Conservation (phyloP, 2,888 invertebrate species). For the Adelognathus sp. region DNA sequence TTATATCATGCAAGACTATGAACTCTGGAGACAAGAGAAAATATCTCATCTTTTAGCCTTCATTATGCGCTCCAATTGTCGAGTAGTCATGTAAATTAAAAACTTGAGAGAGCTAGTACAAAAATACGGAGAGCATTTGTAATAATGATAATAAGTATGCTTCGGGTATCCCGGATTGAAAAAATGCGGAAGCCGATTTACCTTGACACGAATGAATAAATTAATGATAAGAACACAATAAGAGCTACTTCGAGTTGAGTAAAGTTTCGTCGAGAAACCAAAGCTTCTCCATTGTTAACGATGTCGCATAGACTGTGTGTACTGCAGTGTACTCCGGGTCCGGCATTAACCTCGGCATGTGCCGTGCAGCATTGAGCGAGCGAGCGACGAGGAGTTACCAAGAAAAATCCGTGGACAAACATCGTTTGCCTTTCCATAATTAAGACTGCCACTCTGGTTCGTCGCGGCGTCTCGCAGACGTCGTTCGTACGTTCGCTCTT, state of each 20-base stretch:
- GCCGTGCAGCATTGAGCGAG: conserved; percentile 9
- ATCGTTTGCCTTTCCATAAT: conserved; percentile 68
- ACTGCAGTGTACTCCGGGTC: not conserved
- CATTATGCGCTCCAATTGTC: no score
- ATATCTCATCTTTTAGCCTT: no score
- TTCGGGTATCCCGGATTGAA: no score
- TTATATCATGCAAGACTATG: no score
- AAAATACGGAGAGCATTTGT: no score
- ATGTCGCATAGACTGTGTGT: not conserved
- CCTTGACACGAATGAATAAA: no score
- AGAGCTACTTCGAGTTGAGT: no score
- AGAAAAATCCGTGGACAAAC: conserved; percentile 61
- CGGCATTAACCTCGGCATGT: not conserved
- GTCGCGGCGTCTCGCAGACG: conserved; percentile 40
- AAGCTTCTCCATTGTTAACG: conserved; percentile 3
- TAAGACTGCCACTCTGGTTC: conserved; percentile 51
- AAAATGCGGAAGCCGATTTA: not conserved
- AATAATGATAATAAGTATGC: no score
- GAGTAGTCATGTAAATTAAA: no score
- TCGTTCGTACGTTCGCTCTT: conserved; percentile 57
- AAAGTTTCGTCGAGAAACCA: conserved; percentile 2
- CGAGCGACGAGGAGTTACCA: conserved; percentile 17
- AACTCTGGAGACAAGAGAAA: no score
- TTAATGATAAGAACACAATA: no score
- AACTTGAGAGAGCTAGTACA: no score